Evolutionary conservation across 2,113 vertebrate genomes (phyloP).

Genomic region (Eleginops maclovinus): DNA sequence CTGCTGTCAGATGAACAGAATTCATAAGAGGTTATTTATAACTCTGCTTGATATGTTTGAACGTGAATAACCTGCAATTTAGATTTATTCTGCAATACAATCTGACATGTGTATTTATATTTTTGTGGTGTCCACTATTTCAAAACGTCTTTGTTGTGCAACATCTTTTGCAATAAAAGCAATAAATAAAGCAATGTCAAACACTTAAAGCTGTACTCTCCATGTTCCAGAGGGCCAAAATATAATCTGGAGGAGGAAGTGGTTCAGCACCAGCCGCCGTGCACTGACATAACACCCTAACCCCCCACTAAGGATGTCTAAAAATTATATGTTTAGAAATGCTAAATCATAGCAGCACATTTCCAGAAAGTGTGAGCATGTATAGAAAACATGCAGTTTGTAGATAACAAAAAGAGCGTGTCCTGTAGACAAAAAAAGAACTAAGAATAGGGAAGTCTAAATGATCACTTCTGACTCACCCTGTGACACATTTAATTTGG

Average conservation of each 20-base stretch:
- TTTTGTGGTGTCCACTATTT: not conserved
- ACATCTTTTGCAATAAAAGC: not conserved
- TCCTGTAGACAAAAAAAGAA: conserved; percentile 18
- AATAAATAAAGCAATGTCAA: not conserved
- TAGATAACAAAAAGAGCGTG: too few relatives aligned
- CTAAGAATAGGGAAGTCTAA: conserved; percentile 21
- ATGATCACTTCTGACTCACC: conserved; percentile 1
- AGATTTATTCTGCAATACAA: not conserved
- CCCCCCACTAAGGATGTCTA: too few relatives aligned
- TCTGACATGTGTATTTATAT: too few relatives aligned
- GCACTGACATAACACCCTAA: not conserved
- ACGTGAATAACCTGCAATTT: not conserved
- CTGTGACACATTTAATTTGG: not conserved
- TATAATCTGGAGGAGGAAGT: conserved; percentile 5
- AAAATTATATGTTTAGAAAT: too few relatives aligned
- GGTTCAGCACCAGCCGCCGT: not conserved
- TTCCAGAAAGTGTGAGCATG: too few relatives aligned
- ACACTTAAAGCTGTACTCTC: not conserved
- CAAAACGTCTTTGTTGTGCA: not conserved
- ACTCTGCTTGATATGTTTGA: too few relatives aligned
- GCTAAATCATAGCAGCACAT: too few relatives aligned
- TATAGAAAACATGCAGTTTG: too few relatives aligned
- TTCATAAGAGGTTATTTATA: too few relatives aligned
- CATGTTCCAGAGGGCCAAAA: not conserved
- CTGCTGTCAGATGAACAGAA: too few relatives aligned